These are phyloP conservation scores for Leucophenga varia DNA, from an alignment of 1,140 invertebrate species.

Conservation along the genomic window DNA sequence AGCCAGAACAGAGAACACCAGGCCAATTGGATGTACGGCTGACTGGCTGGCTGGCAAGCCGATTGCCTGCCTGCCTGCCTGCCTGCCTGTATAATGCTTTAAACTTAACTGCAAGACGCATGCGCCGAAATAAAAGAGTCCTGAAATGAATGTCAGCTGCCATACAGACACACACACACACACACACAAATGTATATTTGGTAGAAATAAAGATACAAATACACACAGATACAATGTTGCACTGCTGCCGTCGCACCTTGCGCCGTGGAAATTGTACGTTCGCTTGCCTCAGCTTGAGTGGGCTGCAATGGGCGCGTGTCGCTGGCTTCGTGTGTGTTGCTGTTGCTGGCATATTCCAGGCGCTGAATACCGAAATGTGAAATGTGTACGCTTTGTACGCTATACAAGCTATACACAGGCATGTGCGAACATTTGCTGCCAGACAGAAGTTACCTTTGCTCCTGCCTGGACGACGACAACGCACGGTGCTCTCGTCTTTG, in stretches of 20 bases:
- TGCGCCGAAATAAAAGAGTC: too few species aligned
- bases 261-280: slow-evolving; percentile 37
- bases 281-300: background rate
- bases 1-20: slow-evolving; percentile 2
- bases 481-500: slow-evolving; percentile 43
- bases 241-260: slow-evolving; percentile 23
- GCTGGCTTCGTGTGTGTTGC: slow-evolving; percentile 8
- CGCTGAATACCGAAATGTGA: slow-evolving; percentile 43
- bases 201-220: too few species aligned
- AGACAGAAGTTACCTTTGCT: slow-evolving; percentile 58
- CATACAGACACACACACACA: slow-evolving; percentile 2
- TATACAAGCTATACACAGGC: slow-evolving; percentile 13
- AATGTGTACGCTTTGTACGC: background rate
- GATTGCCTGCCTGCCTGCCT: slow-evolving; percentile 28
- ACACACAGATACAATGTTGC: slow-evolving; percentile 8
- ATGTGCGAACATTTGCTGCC: slow-evolving; percentile 23
- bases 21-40: slow-evolving; percentile 9
- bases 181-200: too few species aligned
- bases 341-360: slow-evolving; percentile 42
- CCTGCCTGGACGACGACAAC: slow-evolving; percentile 56
- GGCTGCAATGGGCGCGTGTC: slow-evolving; percentile 4
- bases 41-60: slow-evolving; percentile 20
- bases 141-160: too few species aligned
- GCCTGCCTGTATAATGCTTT: too few species aligned
- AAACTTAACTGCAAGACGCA: too few species aligned